These are phyloP conservation scores for Drosophila pseudoananassae DNA, from an alignment of 1,140 invertebrate genomes.

Conservation along the genomic window DNA sequence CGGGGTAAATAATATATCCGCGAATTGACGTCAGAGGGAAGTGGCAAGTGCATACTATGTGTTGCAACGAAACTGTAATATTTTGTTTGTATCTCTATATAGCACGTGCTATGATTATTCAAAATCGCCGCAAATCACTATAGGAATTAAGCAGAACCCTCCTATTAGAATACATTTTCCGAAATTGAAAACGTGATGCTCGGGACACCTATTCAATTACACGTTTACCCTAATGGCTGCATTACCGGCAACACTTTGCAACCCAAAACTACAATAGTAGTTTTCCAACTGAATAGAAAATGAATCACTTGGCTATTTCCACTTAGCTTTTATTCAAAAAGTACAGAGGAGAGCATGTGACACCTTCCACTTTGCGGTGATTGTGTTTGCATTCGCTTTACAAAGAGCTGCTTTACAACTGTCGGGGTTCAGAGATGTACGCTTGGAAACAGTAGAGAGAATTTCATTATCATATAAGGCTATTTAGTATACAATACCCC, in stretches of 20 bases:
- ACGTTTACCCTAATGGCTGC: constrained; percentile 36
- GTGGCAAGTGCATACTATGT: constrained; percentile 1
- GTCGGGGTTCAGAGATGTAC: not conserved
- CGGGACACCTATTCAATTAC: constrained; percentile 45
- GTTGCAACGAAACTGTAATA: not conserved
- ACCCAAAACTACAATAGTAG: constrained; percentile 14
- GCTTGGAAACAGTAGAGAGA: not conserved
- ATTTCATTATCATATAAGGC: too few species aligned
- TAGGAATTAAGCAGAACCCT: constrained; percentile 18
- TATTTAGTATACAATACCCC: too few species aligned
- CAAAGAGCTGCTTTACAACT: constrained; percentile 8
- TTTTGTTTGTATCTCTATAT: not conserved
- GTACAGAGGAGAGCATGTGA: constrained; percentile 55
- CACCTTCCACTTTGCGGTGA: constrained; percentile 68
- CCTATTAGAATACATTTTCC: constrained; percentile 22
- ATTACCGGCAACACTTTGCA: constrained; percentile 29
- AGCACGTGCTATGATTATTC: constrained; percentile 31
- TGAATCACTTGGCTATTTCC: constrained; percentile 59
- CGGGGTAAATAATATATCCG: constrained; percentile 10
- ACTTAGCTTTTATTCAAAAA: constrained; percentile 23
- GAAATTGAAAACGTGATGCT: constrained; percentile 41
- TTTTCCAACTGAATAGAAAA: constrained; percentile 35
- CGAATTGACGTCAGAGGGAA: constrained; percentile 27
- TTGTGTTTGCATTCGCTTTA: constrained; percentile 50
- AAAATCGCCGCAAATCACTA: constrained; percentile 37